Evolutionary conservation across 2,113 vertebrate species (phyloP).

Genomic region (Cheilinus undulatus): DNA sequence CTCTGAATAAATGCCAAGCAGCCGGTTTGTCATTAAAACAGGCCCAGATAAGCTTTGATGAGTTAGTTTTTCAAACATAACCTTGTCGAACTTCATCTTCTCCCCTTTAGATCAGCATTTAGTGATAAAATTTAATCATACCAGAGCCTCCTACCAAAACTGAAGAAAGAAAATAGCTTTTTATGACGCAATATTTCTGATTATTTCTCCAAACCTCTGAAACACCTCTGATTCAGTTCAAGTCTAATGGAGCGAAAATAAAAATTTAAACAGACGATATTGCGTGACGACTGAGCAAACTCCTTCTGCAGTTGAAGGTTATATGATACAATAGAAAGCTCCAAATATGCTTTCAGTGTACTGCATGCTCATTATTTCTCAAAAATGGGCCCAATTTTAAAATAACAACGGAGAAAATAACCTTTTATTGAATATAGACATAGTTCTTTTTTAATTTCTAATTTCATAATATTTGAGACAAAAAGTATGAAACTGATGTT

Average conservation of each 20-base stretch:
- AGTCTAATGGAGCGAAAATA: not conserved
- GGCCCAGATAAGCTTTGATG: conserved; percentile 51
- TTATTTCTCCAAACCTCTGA: not conserved
- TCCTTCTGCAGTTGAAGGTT: not conserved
- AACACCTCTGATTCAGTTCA: not conserved
- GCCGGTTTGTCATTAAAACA: conserved; percentile 59
- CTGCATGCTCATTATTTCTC: not conserved
- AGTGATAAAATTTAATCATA: conserved; percentile 17
- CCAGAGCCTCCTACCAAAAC: conserved; percentile 9
- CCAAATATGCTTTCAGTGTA: not conserved
- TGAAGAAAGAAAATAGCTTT: not conserved
- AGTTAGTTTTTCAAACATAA: conserved; percentile 29
- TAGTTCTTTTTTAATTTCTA: not conserved
- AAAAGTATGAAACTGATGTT: too few relatives aligned
- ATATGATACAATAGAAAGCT: not conserved
- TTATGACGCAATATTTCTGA: conserved; percentile 17
- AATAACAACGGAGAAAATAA: not conserved
- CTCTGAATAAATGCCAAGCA: conserved; percentile 50
- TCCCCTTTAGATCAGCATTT: conserved; percentile 33
- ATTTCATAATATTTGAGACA: too few relatives aligned
- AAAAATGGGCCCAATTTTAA: not conserved
- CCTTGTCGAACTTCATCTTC: conserved; percentile 22
- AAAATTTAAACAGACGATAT: conserved; percentile 10
- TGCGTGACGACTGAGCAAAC: not conserved
- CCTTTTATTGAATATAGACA: not conserved